Evolutionary conservation across 2,797 vertebrate genomes (phyloP), one percentile per base, ranked within the genome.

Genomic region (Pogonophryne albipinna): DNA sequence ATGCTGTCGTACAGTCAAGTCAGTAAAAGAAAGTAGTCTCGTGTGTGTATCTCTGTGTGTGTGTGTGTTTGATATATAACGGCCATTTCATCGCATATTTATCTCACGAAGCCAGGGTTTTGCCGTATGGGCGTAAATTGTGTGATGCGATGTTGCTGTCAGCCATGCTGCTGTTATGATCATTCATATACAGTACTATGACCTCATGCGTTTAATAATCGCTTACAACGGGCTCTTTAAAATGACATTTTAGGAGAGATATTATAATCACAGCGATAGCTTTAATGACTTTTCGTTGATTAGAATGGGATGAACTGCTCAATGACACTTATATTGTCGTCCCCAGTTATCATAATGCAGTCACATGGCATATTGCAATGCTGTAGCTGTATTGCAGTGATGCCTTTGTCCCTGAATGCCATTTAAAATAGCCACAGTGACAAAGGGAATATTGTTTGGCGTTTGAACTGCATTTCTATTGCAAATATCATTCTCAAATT

Each of bases 121-220:
- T 52, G 42, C 57, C 52, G 44, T 63, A 50, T 71, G 74, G 73
- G 70, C 80, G 86, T 82, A 63, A 77, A 83, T 49, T 23, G 65
- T 50, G 19, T 74, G 68, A 84, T 64, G 49, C 38, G 50, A 55
- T 62, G 65, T 34, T 20, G 44, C 53, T 64, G 79, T 53, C 79
- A 74, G 52, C 66, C 69, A 42, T 62, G 64, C 56, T 84, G 34
- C 64, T 74, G 51, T 57, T 76, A 19, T 45, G 71, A 16, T 16
- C 13, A 75, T 69, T 56, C 44, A 70, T 51, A 20, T 53, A 62
- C 59, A 34, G 59, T 12, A n/a, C n/a, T n/a, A n/a, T 53, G 64
- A 75, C 72, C 59, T 52, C 56, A 76, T 63, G 11, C 47, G 7
- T 45, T 59, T 50, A 0, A 58, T 34, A 0, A 53, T 19, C 6